phyloP scores from a whole-genome alignment of 1,140 invertebrate species.

The Heliconius nattereri region DNA sequence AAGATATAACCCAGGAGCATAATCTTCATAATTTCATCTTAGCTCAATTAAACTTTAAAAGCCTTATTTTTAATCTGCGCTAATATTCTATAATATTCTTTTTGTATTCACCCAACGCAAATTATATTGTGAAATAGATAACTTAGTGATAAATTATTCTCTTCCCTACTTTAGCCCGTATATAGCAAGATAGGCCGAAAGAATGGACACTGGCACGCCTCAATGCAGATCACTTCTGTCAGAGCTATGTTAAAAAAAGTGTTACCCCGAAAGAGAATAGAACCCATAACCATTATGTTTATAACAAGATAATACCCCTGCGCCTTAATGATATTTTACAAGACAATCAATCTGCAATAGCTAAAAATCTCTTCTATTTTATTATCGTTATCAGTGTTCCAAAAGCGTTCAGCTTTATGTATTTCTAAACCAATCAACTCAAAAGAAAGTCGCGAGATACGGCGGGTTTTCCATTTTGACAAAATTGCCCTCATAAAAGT shows the following conservation, averaged over 20 bases:
- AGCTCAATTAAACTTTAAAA: neutral
- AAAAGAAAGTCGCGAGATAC: slow-evolving; percentile 17
- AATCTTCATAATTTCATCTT: slow-evolving; percentile 4
- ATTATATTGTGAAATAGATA: no score
- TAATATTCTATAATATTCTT: no score
- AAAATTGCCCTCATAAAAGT: slow-evolving; percentile 59
- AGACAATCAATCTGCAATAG: neutral
- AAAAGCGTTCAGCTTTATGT: slow-evolving; percentile 21
- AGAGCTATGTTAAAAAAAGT: no score
- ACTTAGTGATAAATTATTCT: no score
- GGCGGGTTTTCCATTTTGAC: slow-evolving; percentile 52
- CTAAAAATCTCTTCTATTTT: neutral
- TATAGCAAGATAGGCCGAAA: neutral
- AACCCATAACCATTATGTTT: no score
- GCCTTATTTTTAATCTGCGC: neutral
- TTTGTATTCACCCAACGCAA: no score
- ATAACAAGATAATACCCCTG: neutral
- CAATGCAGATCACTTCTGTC: no score
- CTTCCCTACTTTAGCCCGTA: neutral
- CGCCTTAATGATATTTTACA: neutral
- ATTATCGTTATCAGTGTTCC: slow-evolving; percentile 2
- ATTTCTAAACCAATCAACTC: slow-evolving; percentile 34
- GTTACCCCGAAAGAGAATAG: no score
- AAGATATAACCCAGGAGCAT: neutral
- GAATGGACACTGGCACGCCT: no score